Evolutionary conservation across 2,797 vertebrate genomes (phyloP), one percentile per base, ranked within the genome.

Genomic region (Graptemys geographica): DNA sequence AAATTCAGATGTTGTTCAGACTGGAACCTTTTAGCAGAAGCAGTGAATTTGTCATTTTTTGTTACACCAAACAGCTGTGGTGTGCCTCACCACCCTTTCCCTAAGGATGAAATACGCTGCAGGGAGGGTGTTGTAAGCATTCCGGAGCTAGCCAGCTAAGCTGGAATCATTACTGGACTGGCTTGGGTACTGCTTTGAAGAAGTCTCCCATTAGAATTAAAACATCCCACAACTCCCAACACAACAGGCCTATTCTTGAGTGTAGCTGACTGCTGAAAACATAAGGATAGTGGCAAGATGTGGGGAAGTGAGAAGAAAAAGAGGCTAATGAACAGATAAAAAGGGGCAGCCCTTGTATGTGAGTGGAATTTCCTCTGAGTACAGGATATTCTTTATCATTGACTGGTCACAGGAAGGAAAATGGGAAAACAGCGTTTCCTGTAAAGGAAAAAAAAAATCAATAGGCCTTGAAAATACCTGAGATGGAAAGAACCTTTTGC

Each of bases 61-160:
- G 96, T 98, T 98, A 98, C 97, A 97, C 72, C 69, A 96, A 98
- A 97, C 98, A 98, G 98, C 98, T 98, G 98, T 95, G 49, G 49
- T 80, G 96, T 97, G 94, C 97, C 97, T 97, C 97, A 96, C 98
- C 98, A 98, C 98, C 98, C 98, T 98, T 93, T 98, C 98, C 98
- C 98, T 84, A 96, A 97, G 98, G 98, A 98, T 93, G 96, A 97
- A 96, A 96, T 83, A 96, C 78, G 91, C 97, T 91, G 94, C 92
- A 94, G 97, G 96, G 97, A 98, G 98, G 97, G 97, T 97, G 98
- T 97, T 97, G 96, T 93, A 95, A 97, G 96, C 98, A 98, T 98
- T 98, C 97, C 97, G 98, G 95, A 97, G 44, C 90, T 31, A 96
- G 94, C 97, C 96, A 97, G 97, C 97, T 98, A 96, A 98, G 97